phyloP scores from a whole-genome alignment of 2,888 invertebrate genomes.

The Agrotis puta region DNA sequence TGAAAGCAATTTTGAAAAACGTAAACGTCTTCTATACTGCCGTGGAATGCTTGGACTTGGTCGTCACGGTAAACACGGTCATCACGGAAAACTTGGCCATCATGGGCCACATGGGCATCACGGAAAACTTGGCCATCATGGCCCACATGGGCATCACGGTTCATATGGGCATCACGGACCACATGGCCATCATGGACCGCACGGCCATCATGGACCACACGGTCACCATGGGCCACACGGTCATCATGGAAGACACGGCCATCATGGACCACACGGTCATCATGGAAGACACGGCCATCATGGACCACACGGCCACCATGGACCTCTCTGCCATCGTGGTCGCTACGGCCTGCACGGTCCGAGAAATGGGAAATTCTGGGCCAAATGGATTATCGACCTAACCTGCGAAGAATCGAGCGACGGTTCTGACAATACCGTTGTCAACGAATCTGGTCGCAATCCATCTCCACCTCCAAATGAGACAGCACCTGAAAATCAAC shows the following conservation, averaged over 20 bases:
- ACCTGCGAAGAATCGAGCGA: slow-evolving; percentile 54
- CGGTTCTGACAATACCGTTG: slow-evolving; percentile 20
- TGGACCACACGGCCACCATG: slow-evolving; percentile 42
- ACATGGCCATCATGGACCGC: slow-evolving; percentile 8
- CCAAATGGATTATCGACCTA: slow-evolving; percentile 56
- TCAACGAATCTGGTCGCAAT: slow-evolving; percentile 38
- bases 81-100: slow-evolving; percentile 23
- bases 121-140: slow-evolving; percentile 14
- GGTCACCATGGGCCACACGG: slow-evolving; percentile 49
- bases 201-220: slow-evolving; percentile 21
- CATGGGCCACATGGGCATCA: slow-evolving; percentile 13
- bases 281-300: slow-evolving; percentile 36
- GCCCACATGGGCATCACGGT: too few species aligned
- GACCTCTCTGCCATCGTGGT: slow-evolving; percentile 48
- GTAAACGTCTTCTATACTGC: slow-evolving; percentile 9
- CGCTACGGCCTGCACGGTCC: slow-evolving; percentile 41
- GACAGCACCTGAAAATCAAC: slow-evolving; percentile 14
- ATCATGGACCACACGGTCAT: slow-evolving; percentile 10
- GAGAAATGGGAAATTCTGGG: slow-evolving; percentile 56
- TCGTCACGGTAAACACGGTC: slow-evolving; percentile 11
- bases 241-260: slow-evolving; percentile 19
- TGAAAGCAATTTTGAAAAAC: slow-evolving; percentile 2
- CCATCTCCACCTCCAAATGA: slow-evolving; percentile 44
- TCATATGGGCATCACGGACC: neutral
- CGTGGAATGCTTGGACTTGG: slow-evolving; percentile 14